Evolutionary conservation across 2,888 invertebrate species (phyloP).

Genomic region (Cremastinae sp.): DNA sequence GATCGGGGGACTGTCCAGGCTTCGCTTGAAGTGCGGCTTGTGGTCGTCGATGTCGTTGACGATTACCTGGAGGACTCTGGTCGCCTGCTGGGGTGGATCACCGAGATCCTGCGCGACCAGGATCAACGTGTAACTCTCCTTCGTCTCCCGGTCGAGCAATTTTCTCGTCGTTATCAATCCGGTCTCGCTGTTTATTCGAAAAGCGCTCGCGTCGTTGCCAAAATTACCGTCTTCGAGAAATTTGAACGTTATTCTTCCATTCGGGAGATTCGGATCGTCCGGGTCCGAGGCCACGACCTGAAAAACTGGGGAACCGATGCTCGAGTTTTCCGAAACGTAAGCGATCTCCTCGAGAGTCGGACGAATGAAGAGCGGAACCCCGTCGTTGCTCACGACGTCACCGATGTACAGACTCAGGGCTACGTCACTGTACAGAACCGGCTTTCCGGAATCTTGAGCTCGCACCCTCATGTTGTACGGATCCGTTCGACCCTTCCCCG

Average conservation of each 20-base stretch:
- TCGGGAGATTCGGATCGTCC: slow-evolving; percentile 88
- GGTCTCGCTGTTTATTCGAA: slow-evolving; percentile 80
- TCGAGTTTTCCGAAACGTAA: slow-evolving; percentile 88
- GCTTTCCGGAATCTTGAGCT: slow-evolving; percentile 87
- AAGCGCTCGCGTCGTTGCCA: slow-evolving; percentile 76
- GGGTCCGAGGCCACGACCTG: slow-evolving; percentile 90
- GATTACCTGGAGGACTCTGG: slow-evolving; percentile 86
- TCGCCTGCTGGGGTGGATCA: slow-evolving; percentile 88
- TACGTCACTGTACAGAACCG: slow-evolving; percentile 84
- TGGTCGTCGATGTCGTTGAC: slow-evolving; percentile 91
- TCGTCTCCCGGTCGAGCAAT: slow-evolving; percentile 88
- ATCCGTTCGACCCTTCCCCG: slow-evolving; percentile 89
- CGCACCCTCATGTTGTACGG: slow-evolving; percentile 86
- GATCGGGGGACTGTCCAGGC: slow-evolving; percentile 85
- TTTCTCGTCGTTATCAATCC: slow-evolving; percentile 88
- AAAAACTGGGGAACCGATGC: slow-evolving; percentile 87
- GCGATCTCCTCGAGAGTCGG: slow-evolving; percentile 87
- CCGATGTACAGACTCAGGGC: slow-evolving; percentile 87
- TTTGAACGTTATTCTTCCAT: slow-evolving; percentile 87
- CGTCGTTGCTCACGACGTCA: slow-evolving; percentile 91
- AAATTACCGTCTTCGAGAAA: slow-evolving; percentile 86
- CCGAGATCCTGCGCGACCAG: slow-evolving; percentile 90
- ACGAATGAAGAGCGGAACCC: slow-evolving; percentile 88
- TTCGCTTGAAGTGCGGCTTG: slow-evolving; percentile 87
- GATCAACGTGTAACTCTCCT: slow-evolving; percentile 88